Evolutionary conservation across 2,797 vertebrate species (phyloP).

Genomic region (Ctenosaura bakeri): DNA sequence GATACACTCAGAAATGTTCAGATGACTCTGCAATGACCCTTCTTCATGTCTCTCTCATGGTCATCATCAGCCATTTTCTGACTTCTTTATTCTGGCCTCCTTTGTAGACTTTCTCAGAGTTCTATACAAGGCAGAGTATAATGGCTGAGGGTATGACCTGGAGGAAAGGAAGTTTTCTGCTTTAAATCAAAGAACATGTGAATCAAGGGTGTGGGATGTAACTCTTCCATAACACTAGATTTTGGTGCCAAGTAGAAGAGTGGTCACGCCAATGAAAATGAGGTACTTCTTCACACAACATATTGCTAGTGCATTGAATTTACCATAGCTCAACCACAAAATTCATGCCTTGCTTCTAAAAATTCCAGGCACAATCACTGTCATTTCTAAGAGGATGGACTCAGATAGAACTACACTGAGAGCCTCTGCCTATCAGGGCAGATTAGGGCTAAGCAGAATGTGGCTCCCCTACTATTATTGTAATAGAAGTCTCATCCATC

Average conservation of each 20-base stretch:
- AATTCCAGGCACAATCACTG: no score
- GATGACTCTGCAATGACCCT: constrained; percentile 51
- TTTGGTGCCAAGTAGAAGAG: background rate
- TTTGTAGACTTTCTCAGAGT: constrained; percentile 25
- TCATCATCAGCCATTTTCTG: constrained; percentile 50
- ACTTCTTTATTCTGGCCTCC: constrained; percentile 34
- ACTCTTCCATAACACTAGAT: no score
- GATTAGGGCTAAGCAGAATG: no score
- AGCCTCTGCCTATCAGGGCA: no score
- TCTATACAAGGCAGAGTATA: constrained; percentile 33
- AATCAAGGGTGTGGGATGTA: no score
- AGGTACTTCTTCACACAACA: background rate
- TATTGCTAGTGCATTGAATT: background rate
- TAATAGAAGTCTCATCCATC: no score
- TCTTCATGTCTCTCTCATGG: constrained; percentile 40
- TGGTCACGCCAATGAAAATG: background rate
- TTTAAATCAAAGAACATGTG: constrained; percentile 58
- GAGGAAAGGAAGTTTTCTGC: constrained; percentile 40
- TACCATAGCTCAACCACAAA: background rate
- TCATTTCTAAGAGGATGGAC: no score
- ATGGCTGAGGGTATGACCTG: constrained; percentile 38
- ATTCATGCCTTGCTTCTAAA: background rate
- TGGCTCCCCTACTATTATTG: no score
- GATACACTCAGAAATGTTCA: background rate
- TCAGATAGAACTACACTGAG: no score